Base-by-base conservation (phyloP, 2,797 vertebrate species). In the Euthynnus affinis region DNA sequence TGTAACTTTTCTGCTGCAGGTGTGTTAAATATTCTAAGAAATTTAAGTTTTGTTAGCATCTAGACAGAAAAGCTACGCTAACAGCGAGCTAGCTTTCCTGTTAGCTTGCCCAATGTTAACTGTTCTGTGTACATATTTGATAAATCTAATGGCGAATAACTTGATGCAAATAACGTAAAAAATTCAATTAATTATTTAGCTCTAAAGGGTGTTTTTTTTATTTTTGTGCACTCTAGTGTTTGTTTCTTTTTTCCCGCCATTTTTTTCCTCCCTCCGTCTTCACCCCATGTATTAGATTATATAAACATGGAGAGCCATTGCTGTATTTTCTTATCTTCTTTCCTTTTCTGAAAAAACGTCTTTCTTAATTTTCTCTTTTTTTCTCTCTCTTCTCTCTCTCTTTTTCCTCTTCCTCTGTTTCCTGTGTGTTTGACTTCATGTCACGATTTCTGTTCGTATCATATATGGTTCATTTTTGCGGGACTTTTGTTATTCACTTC, bases 331-430 rank as follows among this genome's bases (percentile, higher is more conserved):
- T 83, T 91, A 92, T 92, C 91, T 95, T 95, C 87, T 96, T 95
- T 94, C 86, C 91, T 95, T 73, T 95, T 93, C 95, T 88, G 88
- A 93, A 94, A 95, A 61, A 13, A 94, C 93, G 94, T 95, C 85
- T 95, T 94, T 95, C 96, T 97, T 97, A 97, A 97, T 97, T 96
- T 96, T 97, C 96, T 96, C 90, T 86, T 87, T 92, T 93, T 91
- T 91, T 93, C 93, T 92, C 93, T 92, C 95, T 96, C 95, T 94
- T 94, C 94, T 96, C 92, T 95, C 91, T 93, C 92, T 93, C 91
- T 81, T 84, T 93, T 93, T 74, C 74, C 73, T 79, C 82, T 37
- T 80, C 67, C 80, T 90, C 80, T 61, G 23, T 76, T 82, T 83
- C 65, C 81, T 17, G 15, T 8, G 18, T 76, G 55, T 74, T 34